Conservation (phyloP, 2,797 vertebrate species). For the Phrynocephalus vlangalii region DNA sequence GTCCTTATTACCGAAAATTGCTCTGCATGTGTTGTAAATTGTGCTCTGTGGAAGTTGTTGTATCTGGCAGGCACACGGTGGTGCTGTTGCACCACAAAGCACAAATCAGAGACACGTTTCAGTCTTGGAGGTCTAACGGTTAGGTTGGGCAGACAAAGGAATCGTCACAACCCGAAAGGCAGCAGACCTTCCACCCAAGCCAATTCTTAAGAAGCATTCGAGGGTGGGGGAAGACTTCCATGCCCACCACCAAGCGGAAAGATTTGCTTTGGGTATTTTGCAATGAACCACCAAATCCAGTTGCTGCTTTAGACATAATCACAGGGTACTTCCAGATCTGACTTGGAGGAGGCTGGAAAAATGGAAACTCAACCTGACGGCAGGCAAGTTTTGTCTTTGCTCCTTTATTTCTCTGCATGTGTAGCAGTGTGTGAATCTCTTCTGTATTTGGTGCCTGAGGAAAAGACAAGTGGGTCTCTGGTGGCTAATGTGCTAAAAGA, state of each 20-base stretch:
- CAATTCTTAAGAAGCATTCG: not conserved
- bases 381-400: slow-evolving; percentile 38
- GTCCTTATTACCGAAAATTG: not conserved
- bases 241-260: not conserved
- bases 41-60: too few relatives aligned
- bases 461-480: slow-evolving; percentile 21
- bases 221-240: not conserved
- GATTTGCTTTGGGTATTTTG: not conserved
- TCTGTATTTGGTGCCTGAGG: slow-evolving; percentile 13
- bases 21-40: not conserved
- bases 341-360: not conserved
- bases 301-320: not conserved
- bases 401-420: slow-evolving; percentile 50
- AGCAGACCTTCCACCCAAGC: not conserved
- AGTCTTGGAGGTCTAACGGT: not conserved
- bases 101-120: not conserved
- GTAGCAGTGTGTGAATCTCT: not conserved
- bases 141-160: too few relatives aligned
- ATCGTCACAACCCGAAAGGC: not conserved
- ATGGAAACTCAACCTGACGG: not conserved
- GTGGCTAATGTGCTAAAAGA: slow-evolving; percentile 36
- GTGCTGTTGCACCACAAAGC: slow-evolving; percentile 24
- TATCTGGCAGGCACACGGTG: slow-evolving; percentile 13
- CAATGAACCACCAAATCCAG: not conserved
- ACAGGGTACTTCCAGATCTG: not conserved